Conservation (phyloP, 2,113 vertebrate genomes). For the Catharus fuscescens region DNA sequence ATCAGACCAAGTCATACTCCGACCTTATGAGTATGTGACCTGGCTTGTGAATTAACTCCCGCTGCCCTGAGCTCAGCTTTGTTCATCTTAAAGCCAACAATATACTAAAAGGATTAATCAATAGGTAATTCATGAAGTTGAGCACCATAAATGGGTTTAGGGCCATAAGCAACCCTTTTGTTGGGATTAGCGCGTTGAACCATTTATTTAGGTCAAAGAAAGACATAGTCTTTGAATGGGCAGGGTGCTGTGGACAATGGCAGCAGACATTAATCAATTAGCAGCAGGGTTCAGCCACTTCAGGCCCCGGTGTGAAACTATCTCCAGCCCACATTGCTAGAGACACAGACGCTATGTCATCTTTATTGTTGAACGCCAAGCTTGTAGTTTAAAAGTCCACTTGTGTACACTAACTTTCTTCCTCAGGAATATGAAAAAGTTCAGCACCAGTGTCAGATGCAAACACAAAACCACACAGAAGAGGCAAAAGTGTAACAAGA, state of each 20-base stretch:
- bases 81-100: constrained; percentile 79
- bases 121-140: constrained; percentile 87
- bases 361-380: constrained; percentile 14
- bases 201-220: constrained; percentile 88
- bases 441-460: neutral
- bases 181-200: constrained; percentile 78
- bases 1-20: constrained; percentile 43
- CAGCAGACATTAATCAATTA: constrained; percentile 85
- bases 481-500: neutral
- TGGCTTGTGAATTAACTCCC: constrained; percentile 61
- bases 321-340: constrained; percentile 36
- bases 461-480: neutral
- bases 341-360: neutral
- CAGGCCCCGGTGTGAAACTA: constrained; percentile 53
- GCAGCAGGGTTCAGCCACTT: constrained; percentile 76
- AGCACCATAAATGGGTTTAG: constrained; percentile 78
- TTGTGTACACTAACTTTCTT: neutral
- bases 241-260: constrained; percentile 68
- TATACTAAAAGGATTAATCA: constrained; percentile 84
- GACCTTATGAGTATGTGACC: constrained; percentile 43
- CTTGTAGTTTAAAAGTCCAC: constrained; percentile 35
- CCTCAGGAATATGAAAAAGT: neutral
- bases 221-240: constrained; percentile 77
- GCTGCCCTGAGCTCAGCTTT: constrained; percentile 44
- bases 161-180: constrained; percentile 80